A percentile compares a stretch with the other conserved stretches of the same genome.
Evolutionary conservation across 2,888 invertebrate species (phyloP).

Genomic region (Andrena chrysosceles): DNA sequence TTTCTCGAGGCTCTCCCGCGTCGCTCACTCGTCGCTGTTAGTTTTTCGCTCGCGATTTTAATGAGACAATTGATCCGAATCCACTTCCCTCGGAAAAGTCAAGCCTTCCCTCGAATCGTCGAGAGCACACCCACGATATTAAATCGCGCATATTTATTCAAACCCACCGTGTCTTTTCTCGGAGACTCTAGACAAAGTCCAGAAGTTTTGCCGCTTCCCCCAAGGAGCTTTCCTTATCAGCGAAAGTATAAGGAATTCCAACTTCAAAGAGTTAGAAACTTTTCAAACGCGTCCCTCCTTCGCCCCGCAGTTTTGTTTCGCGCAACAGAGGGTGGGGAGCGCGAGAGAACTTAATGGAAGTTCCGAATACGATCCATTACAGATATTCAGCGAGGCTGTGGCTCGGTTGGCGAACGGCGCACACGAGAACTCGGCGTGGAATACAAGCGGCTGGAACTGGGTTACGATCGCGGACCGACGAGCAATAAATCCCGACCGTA

Average conservation of each 20-base stretch:
- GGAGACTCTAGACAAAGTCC: background rate
- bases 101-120: background rate
- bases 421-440: background rate
- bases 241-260: conserved; percentile 6
- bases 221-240: conserved; percentile 7
- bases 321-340: background rate
- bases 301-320: conserved; percentile 46
- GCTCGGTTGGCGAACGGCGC: background rate
- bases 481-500: conserved; percentile 56
- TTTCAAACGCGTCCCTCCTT: background rate
- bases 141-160: conserved; percentile 21
- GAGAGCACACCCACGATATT: too few species aligned
- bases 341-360: conserved; percentile 46
- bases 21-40: background rate
- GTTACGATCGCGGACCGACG: conserved; percentile 57
- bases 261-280: conserved; percentile 36
- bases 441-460: conserved; percentile 33
- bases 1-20: background rate
- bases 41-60: conserved; percentile 9
- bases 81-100: conserved; percentile 8
- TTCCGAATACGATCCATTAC: conserved; percentile 57
- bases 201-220: background rate
- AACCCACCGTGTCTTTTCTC: background rate
- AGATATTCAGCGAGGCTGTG: conserved; percentile 38
- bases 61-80: background rate